A percentile compares a stretch with the other conserved stretches of the same genome.
These are phyloP conservation scores for Poeciliopsis presidionis DNA, from an alignment of 2,797 vertebrate genomes.

Conservation along the genomic window DNA sequence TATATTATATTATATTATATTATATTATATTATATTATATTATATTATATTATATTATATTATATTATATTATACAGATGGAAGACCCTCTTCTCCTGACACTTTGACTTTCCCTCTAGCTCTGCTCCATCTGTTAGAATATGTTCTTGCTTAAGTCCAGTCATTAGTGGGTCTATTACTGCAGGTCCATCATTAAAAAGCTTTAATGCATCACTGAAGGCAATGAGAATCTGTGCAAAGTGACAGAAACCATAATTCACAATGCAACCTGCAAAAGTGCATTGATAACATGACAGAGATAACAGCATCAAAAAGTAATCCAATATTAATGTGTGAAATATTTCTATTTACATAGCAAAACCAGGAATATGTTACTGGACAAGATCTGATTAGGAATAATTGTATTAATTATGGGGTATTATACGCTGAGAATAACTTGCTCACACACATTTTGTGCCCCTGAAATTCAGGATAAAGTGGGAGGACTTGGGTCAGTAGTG, in stretches of 20 bases:
- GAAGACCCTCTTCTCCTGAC: conserved; percentile 54
- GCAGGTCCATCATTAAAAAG: conserved; percentile 74
- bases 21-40: no score
- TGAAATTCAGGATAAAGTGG: conserved; percentile 67
- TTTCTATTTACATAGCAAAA: conserved; percentile 16
- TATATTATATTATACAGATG: conserved; percentile 18
- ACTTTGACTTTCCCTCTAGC: conserved; percentile 71
- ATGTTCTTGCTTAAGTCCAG: conserved; percentile 78
- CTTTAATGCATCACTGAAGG: conserved; percentile 78
- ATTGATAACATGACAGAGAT: neutral
- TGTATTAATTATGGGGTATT: neutral
- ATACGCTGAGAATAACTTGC: conserved; percentile 24
- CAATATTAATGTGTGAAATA: neutral
- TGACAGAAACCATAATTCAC: conserved; percentile 23
- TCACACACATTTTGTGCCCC: conserved; percentile 26
- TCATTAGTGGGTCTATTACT: conserved; percentile 78
- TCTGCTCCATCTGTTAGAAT: conserved; percentile 79
- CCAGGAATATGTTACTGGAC: conserved; percentile 2
- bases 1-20: no score
- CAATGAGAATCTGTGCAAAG: conserved; percentile 63
- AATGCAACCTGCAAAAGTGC: conserved; percentile 36
- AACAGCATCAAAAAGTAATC: neutral
- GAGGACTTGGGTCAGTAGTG: conserved; percentile 84
- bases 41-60: neutral
- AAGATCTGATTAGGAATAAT: conserved; percentile 3